Evolutionary conservation across 2,888 invertebrate genomes (phyloP).

Genomic region (Ectobius pallidus): DNA sequence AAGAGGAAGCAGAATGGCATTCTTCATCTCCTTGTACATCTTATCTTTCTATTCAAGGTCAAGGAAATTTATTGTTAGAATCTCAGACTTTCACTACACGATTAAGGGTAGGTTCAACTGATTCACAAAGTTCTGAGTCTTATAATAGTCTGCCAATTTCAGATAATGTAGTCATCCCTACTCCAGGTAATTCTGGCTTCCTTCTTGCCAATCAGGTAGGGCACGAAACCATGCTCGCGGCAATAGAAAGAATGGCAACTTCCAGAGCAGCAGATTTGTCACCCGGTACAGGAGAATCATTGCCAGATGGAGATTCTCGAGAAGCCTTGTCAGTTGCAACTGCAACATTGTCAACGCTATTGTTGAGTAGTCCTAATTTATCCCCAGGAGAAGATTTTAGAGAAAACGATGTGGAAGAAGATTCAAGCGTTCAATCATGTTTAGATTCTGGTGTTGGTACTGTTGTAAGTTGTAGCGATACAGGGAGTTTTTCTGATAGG

Average conservation of each 20-base stretch:
- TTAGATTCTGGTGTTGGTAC: conserved; percentile 43
- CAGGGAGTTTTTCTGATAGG: conserved; percentile 39
- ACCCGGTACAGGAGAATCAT: conserved; percentile 53
- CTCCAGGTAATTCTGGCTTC: conserved; percentile 33
- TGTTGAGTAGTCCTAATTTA: conserved; percentile 53
- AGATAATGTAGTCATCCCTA: conserved; percentile 26
- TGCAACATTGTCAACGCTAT: conserved; percentile 64
- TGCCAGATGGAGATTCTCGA: conserved; percentile 59
- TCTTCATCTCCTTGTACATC: neutral
- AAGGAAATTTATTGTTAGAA: neutral
- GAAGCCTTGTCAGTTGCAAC: conserved; percentile 68
- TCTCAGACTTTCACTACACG: neutral
- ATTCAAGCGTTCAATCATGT: conserved; percentile 34
- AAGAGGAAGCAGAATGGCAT: neutral
- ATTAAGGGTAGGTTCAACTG: neutral
- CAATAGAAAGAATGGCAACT: conserved; percentile 16
- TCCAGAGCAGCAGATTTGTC: conserved; percentile 19
- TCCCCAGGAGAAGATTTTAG: neutral
- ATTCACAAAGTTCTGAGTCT: neutral
- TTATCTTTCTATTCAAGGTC: neutral
- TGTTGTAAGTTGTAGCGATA: conserved; percentile 33
- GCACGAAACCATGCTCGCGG: conserved; percentile 31
- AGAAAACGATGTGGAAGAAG: conserved; percentile 10
- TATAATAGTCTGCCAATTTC: neutral
- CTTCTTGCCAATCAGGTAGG: conserved; percentile 42